Base-by-base conservation (phyloP, 2,888 invertebrate genomes). In the Temnothorax ravouxi region DNA sequence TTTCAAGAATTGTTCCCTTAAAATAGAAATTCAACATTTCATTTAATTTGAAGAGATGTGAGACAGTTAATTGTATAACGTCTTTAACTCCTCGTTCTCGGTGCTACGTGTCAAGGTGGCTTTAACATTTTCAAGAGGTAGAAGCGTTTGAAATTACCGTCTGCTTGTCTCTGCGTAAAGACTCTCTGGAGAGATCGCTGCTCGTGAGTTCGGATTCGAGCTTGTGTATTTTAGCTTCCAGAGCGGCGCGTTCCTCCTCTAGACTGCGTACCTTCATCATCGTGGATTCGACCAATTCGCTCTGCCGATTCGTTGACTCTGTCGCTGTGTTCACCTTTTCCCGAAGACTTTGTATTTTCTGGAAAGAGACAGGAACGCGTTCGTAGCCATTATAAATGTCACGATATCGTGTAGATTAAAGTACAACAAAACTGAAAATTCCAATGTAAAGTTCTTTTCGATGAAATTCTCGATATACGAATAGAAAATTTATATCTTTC, bases 141-240 rank as follows among this genome's bases (percentile, higher is more conserved):
- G 50, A 69, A 38, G n/a, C 38, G n/a, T 66, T 44, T 50, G n/a
- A n/a, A 38, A 47, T 85, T 77, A 98, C 98, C 92, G 97, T 97
- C 88, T 97, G 96, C 94, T 98, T 98, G 93, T 98, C 98, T 90
- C 97, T 96, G 84, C 97, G 96, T 54, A 98, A 95, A 52, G 96
- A 96, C 89, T 98, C 98, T 89, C 97, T 96, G 13, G 97, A 96
- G 6, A 97, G 95, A 93, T 98, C 98, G 54, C 96, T 96, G 0
- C 97, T 96, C 83, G 96, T 97, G 47, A 98, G 96, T 93, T 99
- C 98, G 0, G 97, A 96, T 91, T 98, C 98, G 21, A 97, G 95
- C 92, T 98, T 97, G 92, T 97, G 97, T 81, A 98, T 95, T 85
- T 97, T 96, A 71, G 96, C 96, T 90, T 98, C 97, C 38, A 98